Percentiles rank a stretch among this genome's conserved stretches.
phyloP scores from a whole-genome alignment of 2,797 vertebrate genomes.

The Cuniculus paca region DNA sequence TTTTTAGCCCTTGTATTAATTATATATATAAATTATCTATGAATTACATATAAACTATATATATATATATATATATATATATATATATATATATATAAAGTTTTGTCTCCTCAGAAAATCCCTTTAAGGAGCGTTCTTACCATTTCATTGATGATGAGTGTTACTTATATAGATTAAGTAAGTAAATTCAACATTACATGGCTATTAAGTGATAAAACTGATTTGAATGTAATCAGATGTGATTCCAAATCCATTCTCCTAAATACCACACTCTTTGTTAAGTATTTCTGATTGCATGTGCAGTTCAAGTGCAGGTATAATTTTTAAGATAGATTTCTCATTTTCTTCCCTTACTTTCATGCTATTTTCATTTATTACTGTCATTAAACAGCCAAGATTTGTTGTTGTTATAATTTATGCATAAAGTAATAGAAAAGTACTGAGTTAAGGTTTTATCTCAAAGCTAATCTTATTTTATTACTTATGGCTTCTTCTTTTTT shows the following conservation, averaged over 20 bases:
- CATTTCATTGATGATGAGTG: background rate
- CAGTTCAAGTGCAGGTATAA: background rate
- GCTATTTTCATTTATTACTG: background rate
- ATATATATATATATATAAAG: background rate
- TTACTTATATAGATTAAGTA: background rate
- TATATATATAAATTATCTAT: background rate
- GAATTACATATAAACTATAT: background rate
- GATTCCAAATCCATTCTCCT: background rate
- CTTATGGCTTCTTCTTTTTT: background rate
- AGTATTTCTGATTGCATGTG: background rate
- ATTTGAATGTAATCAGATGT: background rate
- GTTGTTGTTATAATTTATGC: background rate
- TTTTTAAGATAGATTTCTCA: background rate
- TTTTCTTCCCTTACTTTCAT: background rate
- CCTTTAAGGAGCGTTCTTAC: background rate
- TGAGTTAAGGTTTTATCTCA: background rate
- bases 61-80: background rate
- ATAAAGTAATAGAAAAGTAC: constrained; percentile 23
- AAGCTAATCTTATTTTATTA: constrained; percentile 15
- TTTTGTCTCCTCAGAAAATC: background rate
- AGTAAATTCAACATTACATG: background rate
- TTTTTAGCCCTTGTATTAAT: background rate
- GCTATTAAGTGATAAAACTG: background rate
- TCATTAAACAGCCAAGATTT: background rate
- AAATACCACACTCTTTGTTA: background rate